These are phyloP conservation scores for Drosophila nr. fundita DNA, from an alignment of 2,888 invertebrate genomes.

Conservation along the genomic window DNA sequence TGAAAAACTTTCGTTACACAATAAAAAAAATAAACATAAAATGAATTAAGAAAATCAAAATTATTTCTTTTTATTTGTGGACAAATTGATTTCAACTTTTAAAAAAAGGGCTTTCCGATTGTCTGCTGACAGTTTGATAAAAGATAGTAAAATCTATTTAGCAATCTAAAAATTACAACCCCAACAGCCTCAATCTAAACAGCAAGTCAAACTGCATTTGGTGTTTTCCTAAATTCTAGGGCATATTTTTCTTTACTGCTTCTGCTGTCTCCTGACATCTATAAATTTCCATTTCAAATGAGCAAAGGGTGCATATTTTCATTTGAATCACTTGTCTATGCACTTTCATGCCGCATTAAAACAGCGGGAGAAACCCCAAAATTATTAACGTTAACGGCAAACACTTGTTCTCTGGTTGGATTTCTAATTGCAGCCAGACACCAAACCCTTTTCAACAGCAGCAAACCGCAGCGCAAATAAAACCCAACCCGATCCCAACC, in stretches of 20 bases:
- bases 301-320: constrained; percentile 45
- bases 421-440: constrained; percentile 53
- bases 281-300: constrained; percentile 61
- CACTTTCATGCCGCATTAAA: constrained; percentile 26
- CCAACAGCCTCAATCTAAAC: neutral
- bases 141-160: neutral
- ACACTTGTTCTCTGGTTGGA: constrained; percentile 56
- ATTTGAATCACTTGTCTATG: constrained; percentile 61
- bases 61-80: neutral
- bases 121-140: neutral
- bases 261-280: constrained; percentile 19
- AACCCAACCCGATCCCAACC: constrained; percentile 1
- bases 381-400: constrained; percentile 21
- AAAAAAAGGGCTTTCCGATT: neutral
- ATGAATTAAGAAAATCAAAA: neutral
- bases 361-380: constrained; percentile 21
- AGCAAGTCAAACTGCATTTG: neutral
- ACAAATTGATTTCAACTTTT: neutral
- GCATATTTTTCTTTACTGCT: neutral
- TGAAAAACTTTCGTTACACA: neutral
- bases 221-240: neutral
- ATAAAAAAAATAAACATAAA: neutral
- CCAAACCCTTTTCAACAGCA: constrained; percentile 15
- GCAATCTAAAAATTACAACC: neutral
- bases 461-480: constrained; percentile 52